Conservation (phyloP, 2,888 invertebrate genomes). For the Phengaris alcon region DNA sequence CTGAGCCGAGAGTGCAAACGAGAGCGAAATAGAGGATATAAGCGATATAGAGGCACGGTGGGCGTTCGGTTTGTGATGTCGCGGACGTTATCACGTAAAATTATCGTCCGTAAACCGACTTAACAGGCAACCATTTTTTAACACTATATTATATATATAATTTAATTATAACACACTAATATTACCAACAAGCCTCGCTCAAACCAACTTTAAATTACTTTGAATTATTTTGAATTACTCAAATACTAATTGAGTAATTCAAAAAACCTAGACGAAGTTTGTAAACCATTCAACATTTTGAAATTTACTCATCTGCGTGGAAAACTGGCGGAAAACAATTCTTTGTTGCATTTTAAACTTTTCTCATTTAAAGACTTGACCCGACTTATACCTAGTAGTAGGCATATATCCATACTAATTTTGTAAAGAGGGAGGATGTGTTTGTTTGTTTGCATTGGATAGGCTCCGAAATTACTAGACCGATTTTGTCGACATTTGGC, state of each 20-base stretch:
- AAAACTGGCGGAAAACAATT: constrained; percentile 17
- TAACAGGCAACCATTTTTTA: no score
- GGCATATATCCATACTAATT: not conserved
- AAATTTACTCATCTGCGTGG: constrained; percentile 13
- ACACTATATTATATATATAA: not conserved
- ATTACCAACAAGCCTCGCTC: not conserved
- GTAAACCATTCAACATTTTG: constrained; percentile 16
- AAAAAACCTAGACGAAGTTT: not conserved
- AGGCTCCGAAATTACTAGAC: no score
- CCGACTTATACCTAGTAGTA: not conserved
- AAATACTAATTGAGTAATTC: not conserved
- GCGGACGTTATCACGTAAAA: no score
- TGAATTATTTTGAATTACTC: no score
- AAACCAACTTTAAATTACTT: constrained; percentile 13
- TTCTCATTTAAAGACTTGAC: constrained; percentile 15
- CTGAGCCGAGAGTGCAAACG: no score
- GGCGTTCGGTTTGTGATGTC: no score
- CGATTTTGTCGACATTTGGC: no score
- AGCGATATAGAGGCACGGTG: no score
- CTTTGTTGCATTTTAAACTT: not conserved
- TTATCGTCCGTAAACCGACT: no score
- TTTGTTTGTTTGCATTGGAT: no score
- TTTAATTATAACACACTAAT: not conserved
- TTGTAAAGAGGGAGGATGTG: no score
- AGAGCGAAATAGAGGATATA: no score